These are phyloP conservation scores for Pseudopipra pipra DNA, from an alignment of 2,113 vertebrate species.

Conservation along the genomic window DNA sequence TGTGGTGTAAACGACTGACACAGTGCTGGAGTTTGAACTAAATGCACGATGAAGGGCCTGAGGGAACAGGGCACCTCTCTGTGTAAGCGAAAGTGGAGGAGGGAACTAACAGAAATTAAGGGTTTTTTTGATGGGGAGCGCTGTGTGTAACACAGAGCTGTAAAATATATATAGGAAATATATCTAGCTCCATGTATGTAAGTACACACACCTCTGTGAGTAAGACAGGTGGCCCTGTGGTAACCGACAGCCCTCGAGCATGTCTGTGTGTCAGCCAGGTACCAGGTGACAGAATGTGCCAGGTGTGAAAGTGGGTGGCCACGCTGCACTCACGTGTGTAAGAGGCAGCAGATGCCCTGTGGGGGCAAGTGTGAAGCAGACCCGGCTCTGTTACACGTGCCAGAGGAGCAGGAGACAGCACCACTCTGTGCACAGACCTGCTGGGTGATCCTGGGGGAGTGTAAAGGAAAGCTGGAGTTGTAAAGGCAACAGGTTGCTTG, in stretches of 20 bases:
- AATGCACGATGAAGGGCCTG: not conserved
- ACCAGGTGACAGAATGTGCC: not conserved
- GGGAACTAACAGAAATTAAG: not conserved
- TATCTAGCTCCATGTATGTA: not conserved
- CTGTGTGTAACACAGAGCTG: too few relatives aligned
- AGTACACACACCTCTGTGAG: not conserved
- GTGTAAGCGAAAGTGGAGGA: not conserved
- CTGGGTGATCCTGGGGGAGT: not conserved
- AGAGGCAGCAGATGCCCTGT: not conserved
- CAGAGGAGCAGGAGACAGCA: not conserved
- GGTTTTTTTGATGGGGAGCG: not conserved
- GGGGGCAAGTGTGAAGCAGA: not conserved
- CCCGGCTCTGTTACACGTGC: rapidly evolving
- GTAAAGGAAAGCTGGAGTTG: not conserved
- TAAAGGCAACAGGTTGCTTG: not conserved
- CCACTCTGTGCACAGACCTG: not conserved
- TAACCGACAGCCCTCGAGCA: not conserved
- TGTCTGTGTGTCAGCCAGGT: not conserved
- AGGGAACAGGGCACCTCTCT: not conserved
- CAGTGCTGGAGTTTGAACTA: not conserved
- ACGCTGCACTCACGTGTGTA: rapidly evolving
- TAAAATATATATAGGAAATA: not conserved
- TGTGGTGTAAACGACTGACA: rapidly evolving
- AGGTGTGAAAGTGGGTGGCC: not conserved
- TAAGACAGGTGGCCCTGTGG: not conserved